These are phyloP conservation scores for Liasis olivaceus DNA, from an alignment of 2,797 vertebrate species.

Conservation along the genomic window DNA sequence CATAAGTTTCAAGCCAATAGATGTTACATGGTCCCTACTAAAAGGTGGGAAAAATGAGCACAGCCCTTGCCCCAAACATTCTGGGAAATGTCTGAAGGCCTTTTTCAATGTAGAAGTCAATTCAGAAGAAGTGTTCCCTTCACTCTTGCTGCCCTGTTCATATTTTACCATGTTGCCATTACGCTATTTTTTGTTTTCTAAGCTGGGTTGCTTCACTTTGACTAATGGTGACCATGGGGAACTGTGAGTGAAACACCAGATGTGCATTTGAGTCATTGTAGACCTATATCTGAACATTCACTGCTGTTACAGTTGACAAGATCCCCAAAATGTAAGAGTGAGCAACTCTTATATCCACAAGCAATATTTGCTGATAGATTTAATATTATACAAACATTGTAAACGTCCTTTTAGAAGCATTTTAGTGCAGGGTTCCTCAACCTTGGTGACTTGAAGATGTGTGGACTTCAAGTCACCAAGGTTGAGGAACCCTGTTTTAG, in stretches of 20 bases:
- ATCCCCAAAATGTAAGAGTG: not conserved
- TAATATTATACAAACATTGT: not conserved
- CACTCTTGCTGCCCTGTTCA: no score
- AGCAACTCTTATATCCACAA: not conserved
- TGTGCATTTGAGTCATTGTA: not conserved
- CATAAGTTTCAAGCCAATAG: no score
- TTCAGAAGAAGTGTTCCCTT: not conserved
- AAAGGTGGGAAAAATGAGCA: no score
- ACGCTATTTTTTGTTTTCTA: not conserved
- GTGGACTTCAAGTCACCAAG: no score
- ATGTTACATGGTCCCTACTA: no score
- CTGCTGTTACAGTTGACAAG: not conserved
- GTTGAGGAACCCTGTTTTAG: no score
- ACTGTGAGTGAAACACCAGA: not conserved
- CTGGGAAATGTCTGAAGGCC: no score
- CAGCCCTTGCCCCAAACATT: no score
- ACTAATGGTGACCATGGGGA: constrained; percentile 5
- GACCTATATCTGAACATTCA: not conserved
- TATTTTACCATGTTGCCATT: not conserved
- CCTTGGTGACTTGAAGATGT: no score
- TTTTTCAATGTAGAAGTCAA: not conserved
- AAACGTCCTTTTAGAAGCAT: not conserved
- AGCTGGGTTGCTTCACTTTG: not conserved
- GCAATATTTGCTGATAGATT: not conserved
- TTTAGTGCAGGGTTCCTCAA: no score